Evolutionary conservation across 2,888 invertebrate species (phyloP), one percentile per base, ranked within the genome.

Genomic region (Drosophila pseudotalamancana): DNA sequence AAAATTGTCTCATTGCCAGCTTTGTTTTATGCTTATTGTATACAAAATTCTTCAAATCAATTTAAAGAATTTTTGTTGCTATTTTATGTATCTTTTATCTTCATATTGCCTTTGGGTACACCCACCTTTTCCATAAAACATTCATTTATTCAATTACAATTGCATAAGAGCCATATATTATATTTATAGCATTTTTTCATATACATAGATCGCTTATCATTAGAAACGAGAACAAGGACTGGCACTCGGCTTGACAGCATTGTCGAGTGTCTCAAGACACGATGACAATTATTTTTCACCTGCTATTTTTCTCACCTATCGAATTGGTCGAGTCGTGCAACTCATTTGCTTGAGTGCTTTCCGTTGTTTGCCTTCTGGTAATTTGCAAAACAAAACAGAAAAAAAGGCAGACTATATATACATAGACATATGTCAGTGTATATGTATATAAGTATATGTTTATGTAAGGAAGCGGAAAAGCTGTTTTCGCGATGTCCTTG

Each of bases 261-360:
- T 54, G n/a, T 49, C 12, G 39, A 45, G 68, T 25, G 54, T 29
- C 34, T 16, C 25, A 25, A 40, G 32, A 4, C 31, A 25, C 25
- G 19, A 11, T 12, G 29, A 56, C 57, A 45, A 29, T 35, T 14
- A 37, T 29, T 37, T 59, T 18, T 29, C 45, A 45, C 23, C 37
- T 45, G 40, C n/a, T 35, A 21, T 18, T 18, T 9, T 16, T 40
- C 14, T 16, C 27, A 16, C n/a, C n/a, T 25, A 35, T 53, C 32
- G 31, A 16, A 43, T 1, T 16, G 43, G 37, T 23, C 40, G 39
- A 19, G 49, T 31, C 63, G 51, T 34, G 68, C 66, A 76, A 76
- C 77, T 83, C 86, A 83, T 83, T 83, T 83, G 71, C 67, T 74
- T 78, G 84, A 83, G 78, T 81, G 83, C 81, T 78, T 83, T 83